Conservation (phyloP, 2,888 invertebrate species). For the Carcina quercana region DNA sequence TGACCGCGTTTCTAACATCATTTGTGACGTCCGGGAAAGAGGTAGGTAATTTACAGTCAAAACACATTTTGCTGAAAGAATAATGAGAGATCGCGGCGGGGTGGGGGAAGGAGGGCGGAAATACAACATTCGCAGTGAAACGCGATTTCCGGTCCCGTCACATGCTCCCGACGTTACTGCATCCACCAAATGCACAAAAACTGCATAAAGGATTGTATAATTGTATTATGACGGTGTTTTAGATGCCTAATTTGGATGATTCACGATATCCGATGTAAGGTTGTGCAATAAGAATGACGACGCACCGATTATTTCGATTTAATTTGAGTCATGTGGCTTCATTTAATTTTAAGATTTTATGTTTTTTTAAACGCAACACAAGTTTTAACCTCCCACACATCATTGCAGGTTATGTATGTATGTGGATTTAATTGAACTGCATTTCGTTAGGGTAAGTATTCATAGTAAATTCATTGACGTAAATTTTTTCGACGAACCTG, state of each 20-base stretch:
- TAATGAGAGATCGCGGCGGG: slow-evolving; percentile 58
- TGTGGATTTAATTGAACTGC: no score
- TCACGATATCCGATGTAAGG: no score
- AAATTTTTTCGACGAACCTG: no score
- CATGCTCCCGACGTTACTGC: slow-evolving; percentile 30
- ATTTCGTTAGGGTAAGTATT: no score
- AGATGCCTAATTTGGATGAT: neutral
- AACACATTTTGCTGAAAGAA: slow-evolving; percentile 69
- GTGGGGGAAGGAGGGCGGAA: slow-evolving; percentile 40
- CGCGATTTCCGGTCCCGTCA: slow-evolving; percentile 52
- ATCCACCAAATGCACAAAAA: slow-evolving; percentile 18
- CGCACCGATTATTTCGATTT: no score
- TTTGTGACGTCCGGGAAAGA: slow-evolving; percentile 35
- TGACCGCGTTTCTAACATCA: slow-evolving; percentile 32
- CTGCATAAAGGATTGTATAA: slow-evolving; percentile 16
- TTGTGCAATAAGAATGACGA: no score
- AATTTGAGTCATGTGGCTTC: no score
- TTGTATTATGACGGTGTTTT: slow-evolving; percentile 9
- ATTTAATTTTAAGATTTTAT: no score
- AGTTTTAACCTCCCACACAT: no score
- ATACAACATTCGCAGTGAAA: slow-evolving; percentile 56
- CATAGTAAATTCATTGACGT: no score
- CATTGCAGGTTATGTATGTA: no score
- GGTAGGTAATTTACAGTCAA: slow-evolving; percentile 58
- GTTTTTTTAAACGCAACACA: no score